Evolutionary conservation across 2,888 invertebrate species (phyloP).

Genomic region (Choreutis nemorana): DNA sequence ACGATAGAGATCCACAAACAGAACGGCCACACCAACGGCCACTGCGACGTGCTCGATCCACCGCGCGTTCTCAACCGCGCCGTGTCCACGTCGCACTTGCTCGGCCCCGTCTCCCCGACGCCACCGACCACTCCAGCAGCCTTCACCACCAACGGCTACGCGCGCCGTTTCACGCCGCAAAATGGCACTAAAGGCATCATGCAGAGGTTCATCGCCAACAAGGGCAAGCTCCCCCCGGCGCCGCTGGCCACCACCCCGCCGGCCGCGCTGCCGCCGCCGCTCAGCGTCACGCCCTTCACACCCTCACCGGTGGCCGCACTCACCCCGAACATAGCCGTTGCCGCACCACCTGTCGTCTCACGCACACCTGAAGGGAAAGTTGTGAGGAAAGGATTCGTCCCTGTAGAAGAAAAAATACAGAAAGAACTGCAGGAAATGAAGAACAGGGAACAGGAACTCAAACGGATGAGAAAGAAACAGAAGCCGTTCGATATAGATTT

Average conservation of each 20-base stretch:
- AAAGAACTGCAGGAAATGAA: conserved; percentile 87
- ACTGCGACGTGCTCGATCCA: conserved; percentile 25
- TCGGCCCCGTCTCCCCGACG: conserved; percentile 42
- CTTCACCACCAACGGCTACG: conserved; percentile 56
- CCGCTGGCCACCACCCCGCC: conserved; percentile 26
- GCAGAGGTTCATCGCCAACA: conserved; percentile 84
- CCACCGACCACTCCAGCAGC: conserved; percentile 37
- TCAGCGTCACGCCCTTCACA: conserved; percentile 37
- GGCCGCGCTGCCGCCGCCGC: conserved; percentile 23
- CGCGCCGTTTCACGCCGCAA: conserved; percentile 70
- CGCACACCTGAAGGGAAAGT: conserved; percentile 70
- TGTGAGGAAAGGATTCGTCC: conserved; percentile 78
- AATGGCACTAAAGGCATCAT: conserved; percentile 79
- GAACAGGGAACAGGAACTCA: conserved; percentile 80
- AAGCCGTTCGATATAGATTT: conserved; percentile 71
- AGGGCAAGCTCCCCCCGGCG: conserved; percentile 70
- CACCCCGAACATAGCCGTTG: conserved; percentile 22
- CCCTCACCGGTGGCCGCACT: conserved; percentile 21
- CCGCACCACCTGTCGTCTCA: conserved; percentile 50
- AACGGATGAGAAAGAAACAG: conserved; percentile 70
- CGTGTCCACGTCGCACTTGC: conserved; percentile 51
- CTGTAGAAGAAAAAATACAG: conserved; percentile 89
- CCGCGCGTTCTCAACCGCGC: conserved; percentile 42
- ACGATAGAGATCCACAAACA: conserved; percentile 55
- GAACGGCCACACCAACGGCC: conserved; percentile 47